phyloP scores from a whole-genome alignment of 2,888 invertebrate species.

The Pyrgus malvae region DNA sequence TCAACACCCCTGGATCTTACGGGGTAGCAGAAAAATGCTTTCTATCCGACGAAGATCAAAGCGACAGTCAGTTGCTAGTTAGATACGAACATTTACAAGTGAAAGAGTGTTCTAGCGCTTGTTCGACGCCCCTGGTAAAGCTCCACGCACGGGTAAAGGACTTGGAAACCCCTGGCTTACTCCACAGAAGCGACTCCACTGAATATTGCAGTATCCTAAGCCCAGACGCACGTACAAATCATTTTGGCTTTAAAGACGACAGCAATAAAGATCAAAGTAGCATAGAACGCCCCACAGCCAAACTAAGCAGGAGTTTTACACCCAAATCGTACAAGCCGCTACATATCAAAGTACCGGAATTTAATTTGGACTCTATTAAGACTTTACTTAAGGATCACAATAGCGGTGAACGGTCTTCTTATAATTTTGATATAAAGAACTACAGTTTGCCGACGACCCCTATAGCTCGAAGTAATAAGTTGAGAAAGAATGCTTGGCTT shows the following conservation, averaged over 20 bases:
- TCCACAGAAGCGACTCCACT: slow-evolving; percentile 74
- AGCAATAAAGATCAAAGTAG: slow-evolving; percentile 48
- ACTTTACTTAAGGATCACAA: slow-evolving; percentile 57
- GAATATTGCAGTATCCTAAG: slow-evolving; percentile 76
- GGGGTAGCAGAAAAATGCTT: slow-evolving; percentile 52
- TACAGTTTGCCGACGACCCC: slow-evolving; percentile 77
- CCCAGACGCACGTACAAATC: slow-evolving; percentile 55
- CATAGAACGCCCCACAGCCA: slow-evolving; percentile 51
- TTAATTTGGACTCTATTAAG: slow-evolving; percentile 63
- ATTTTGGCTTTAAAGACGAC: slow-evolving; percentile 49
- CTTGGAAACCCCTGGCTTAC: slow-evolving; percentile 56
- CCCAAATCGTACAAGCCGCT: slow-evolving; percentile 74
- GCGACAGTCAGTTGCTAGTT: slow-evolving; percentile 36
- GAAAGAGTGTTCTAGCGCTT: slow-evolving; percentile 62
- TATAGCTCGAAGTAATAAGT: slow-evolving; percentile 78
- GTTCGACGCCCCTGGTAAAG: slow-evolving; percentile 68
- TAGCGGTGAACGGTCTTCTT: slow-evolving; percentile 54
- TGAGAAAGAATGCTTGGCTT: slow-evolving; percentile 79
- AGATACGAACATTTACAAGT: slow-evolving; percentile 53
- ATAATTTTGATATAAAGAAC: slow-evolving; percentile 73
- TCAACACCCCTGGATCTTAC: slow-evolving; percentile 39
- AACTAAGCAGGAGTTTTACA: slow-evolving; percentile 70
- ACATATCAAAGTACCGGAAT: slow-evolving; percentile 73
- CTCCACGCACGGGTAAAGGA: slow-evolving; percentile 60
- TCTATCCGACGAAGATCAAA: slow-evolving; percentile 49